Conservation (phyloP, 2,797 vertebrate species). For the Sebastolobus altivelis region DNA sequence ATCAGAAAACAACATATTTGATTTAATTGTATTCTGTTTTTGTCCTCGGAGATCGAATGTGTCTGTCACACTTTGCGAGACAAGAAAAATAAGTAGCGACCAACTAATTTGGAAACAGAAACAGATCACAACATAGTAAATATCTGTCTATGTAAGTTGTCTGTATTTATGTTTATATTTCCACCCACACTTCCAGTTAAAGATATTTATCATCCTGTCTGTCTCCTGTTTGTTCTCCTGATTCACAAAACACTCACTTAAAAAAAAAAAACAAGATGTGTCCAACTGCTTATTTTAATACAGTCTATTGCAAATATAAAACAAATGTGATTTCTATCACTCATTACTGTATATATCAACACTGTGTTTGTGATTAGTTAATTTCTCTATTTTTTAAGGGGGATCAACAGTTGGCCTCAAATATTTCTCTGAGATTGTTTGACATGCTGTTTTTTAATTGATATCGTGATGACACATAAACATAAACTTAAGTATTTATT, state of each 20-base stretch:
- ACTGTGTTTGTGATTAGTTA: not conserved
- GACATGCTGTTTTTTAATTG: not conserved
- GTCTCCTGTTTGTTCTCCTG: not conserved
- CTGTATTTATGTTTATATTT: not conserved
- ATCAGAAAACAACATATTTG: not conserved
- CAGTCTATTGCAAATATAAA: not conserved
- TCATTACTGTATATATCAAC: not conserved
- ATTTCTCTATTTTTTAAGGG: not conserved
- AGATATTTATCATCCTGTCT: not conserved
- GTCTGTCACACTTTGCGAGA: not conserved
- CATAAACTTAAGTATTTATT: not conserved
- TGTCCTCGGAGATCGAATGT: not conserved
- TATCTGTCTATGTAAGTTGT: not conserved
- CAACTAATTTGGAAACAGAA: not conserved
- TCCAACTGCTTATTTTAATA: not conserved
- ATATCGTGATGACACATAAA: not conserved
- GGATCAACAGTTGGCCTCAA: not conserved
- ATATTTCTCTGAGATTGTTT: not conserved
- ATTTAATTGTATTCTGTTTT: not conserved
- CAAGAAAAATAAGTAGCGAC: not conserved
- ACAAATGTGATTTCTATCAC: not conserved
- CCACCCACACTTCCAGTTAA: not conserved
- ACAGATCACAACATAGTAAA: not conserved
- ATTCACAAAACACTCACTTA: not conserved
- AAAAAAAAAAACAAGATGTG: too few relatives aligned